Base-by-base conservation (phyloP, 2,888 invertebrate species). In the Diadegma fenestrale region DNA sequence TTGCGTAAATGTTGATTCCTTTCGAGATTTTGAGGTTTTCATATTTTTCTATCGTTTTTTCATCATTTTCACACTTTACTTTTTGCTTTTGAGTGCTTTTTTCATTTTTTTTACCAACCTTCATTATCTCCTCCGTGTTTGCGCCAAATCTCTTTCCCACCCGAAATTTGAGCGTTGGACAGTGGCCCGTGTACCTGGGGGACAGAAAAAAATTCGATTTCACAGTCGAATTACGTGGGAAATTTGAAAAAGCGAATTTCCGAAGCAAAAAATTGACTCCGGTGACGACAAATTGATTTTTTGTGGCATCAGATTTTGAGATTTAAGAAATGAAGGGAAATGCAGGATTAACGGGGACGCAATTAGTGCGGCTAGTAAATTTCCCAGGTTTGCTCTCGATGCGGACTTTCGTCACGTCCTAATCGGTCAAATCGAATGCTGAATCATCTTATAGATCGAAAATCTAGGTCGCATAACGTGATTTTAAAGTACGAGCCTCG, bases 111-210 rank as follows among this genome's bases (percentile, higher is more conserved):
- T 33, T 33, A 88, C 89, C 90, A 92, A 95, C 96, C 93, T 95
- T 94, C 88, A 96, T 94, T 87, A 96, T 96, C 91, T 96, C 96
- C 88, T 96, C 95, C 4, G 96, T 96, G 91, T 95, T 96, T 88
- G 96, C 95, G 22, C 96, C 96, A 93, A 96, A 96, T 91, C 96
- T 95, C 93, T 96, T 96, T 69, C 96, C 96, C 90, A 95, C 96
- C 72, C 96, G 96, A 91, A 96, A 96, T 90, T 96, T 96, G 76
- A 96, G 94, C 88, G 96, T 95, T 69, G 96, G 96, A 92, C 96
- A 96, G 90, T 96, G 96, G 14, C 96, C 96, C 1, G 96, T 96
- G 92, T 96, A 96, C 86, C 96, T 96, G 94, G 22, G 92, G 92
- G 84, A 64, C 14, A 83, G 80, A 7, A 22, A 68, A 19, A 48